Evolutionary conservation across 2,797 vertebrate species (phyloP), one percentile per base, ranked within the genome.

Genomic region (Clamator glandarius): DNA sequence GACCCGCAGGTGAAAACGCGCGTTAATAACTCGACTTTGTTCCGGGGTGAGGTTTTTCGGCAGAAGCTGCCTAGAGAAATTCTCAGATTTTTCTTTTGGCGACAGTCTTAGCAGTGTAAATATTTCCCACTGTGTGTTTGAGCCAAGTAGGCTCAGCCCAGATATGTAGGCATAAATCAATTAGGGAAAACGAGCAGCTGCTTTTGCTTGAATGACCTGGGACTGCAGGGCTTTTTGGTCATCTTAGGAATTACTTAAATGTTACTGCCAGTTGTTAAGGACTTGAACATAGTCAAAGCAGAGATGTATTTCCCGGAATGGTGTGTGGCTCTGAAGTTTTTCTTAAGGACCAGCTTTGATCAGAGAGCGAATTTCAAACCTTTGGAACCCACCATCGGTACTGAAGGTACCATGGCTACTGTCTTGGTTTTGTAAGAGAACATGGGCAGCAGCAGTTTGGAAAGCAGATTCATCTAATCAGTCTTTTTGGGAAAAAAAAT

Each of bases 31-130:
- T 83, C 61, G 79, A 64, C 61, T 91, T 54, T 2, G 1, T 84
- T 88, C 79, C 73, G 70, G 72, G 24, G 1, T 31, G 21, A 9
- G 50, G 62, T n/a, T 28, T 58, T 39, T 62, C 54, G 64, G 73
- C 42, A 92, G 70, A 51, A 75, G 70, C 84, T 62, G 77, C 28
- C 41, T 33, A 75, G 58, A 59, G 44, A 62, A 75, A 54, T 15
- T 84, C 75, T 84, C 41, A 8, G 55, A 77, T 94, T 84, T 94
- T 90, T 92, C 58, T 68, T 88, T 46, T 67, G 89, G 72, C 6
- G 5, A 29, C 66, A 64, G 58, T 50, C 35, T 15, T 2, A 50
- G 59, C 8, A 59, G 74, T 15, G 33, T 80, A 86, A 96, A 92
- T 82, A 68, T 77, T 93, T 89, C 42, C 85, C 64, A 17, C 46